Evolutionary conservation across 1,140 invertebrate genomes (phyloP), one percentile per base, ranked within the genome.

Genomic region (Drosophila paulistorum): DNA sequence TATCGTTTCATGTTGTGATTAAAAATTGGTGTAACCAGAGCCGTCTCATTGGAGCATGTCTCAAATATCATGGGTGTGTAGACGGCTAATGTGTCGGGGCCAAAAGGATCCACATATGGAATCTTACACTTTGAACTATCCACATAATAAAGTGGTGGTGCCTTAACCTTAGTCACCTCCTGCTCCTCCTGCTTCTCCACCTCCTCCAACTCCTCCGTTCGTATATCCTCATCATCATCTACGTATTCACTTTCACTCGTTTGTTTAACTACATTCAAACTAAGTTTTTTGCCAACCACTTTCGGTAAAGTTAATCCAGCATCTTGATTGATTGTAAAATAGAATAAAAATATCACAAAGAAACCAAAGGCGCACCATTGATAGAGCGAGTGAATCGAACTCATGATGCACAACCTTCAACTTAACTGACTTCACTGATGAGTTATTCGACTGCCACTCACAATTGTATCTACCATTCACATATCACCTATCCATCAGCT

Each of bases 31-130:
- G 33, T 69, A 17, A 87, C 71, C 7, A 87, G 58, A 7, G 81
- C 84, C 0, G 83, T 61, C 10, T 89, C 66, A 26, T 87, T 87
- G 13, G 42, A 55, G 14, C 84, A 87, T 0, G 70, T 45, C 35
- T 87, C 80, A 13, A 84, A 89, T 4, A 7, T 7, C 39, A 61
- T 42, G 0, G 51, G 69, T 10, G 57, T 55, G 7, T 62, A 89
- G 1, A 75, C 2, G 1, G 33, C 42, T 74, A 81, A 48, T 1
- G 60, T 65, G 6, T 89, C 85, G 4, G 51, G 2, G 1, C 55
- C 33, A 11, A 89, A 84, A 7, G 84, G 84, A 60, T 89, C 55
- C 7, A 89, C 69, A 41, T 73, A 89, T 0, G 84, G 84, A 17
- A 89, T 89, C 39, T 69, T 72, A 33, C 84, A 89, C 37, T 73